Percentiles rank a stretch among this genome's conserved stretches.
phyloP scores from a whole-genome alignment of 2,797 vertebrate genomes.

The Poeciliopsis gracilis region DNA sequence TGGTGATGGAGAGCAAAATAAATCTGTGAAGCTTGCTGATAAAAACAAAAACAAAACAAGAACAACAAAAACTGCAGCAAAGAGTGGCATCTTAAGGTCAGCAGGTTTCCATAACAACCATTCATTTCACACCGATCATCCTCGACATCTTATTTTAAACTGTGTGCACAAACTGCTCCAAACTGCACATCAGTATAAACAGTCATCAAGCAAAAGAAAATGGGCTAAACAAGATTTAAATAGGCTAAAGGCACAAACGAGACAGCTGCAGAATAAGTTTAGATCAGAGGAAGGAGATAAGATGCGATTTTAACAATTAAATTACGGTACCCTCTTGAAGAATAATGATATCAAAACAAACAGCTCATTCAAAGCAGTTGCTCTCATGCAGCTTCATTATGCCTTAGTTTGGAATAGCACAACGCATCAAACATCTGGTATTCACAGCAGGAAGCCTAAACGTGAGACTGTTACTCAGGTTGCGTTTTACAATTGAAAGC shows the following conservation, averaged over 20 bases:
- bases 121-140: background rate
- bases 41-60: background rate
- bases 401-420: background rate
- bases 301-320: background rate
- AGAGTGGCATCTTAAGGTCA: background rate
- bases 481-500: background rate
- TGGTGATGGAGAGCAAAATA: background rate
- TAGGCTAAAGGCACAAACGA: background rate
- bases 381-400: background rate
- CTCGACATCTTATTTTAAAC: background rate
- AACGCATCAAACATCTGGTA: background rate
- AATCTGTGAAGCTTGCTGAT: background rate
- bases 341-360: background rate
- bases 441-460: background rate
- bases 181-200: too few relatives aligned
- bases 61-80: background rate
- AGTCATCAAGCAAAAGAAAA: background rate
- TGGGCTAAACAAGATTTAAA: background rate
- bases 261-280: background rate
- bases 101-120: constrained; percentile 3
- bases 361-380: background rate
- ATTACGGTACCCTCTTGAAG: background rate
- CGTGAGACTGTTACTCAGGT: background rate
- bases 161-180: background rate
- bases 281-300: background rate